A percentile compares a stretch with the other conserved stretches of the same genome.
Evolutionary conservation across 2,113 vertebrate species (phyloP).

Genomic region (Lampris megalopsis): DNA sequence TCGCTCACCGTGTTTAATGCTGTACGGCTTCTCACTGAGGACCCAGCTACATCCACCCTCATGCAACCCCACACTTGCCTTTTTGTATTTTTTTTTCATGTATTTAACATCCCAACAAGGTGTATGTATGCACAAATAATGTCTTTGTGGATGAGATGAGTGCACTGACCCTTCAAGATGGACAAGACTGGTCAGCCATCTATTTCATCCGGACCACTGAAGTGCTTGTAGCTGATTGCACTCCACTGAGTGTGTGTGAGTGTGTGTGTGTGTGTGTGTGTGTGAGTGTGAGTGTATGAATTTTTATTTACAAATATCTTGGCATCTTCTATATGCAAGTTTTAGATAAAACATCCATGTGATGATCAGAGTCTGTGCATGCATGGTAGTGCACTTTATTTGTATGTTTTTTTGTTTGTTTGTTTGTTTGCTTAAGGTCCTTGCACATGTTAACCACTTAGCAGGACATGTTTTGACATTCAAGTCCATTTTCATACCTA

Average conservation of each 20-base stretch:
- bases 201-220: slow-evolving; percentile 38
- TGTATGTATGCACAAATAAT: slow-evolving; percentile 39
- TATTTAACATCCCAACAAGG: background rate
- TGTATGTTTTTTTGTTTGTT: too few relatives aligned
- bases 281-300: slow-evolving; percentile 5
- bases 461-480: too few relatives aligned
- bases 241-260: background rate
- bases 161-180: slow-evolving; percentile 41
- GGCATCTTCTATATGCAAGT: too few relatives aligned
- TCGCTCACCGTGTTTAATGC: too few relatives aligned
- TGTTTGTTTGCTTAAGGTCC: too few relatives aligned
- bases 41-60: background rate
- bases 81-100: slow-evolving; percentile 24
- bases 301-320: too few relatives aligned
- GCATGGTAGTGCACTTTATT: background rate
- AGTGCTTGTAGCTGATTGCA: slow-evolving; percentile 63
- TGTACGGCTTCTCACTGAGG: too few relatives aligned
- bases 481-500: too few relatives aligned
- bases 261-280: slow-evolving; percentile 6
- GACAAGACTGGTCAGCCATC: slow-evolving; percentile 50
- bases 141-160: slow-evolving; percentile 45
- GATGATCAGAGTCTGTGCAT: slow-evolving; percentile 35
- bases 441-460: background rate
- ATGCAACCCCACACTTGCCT: slow-evolving; percentile 34
- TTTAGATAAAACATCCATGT: slow-evolving; percentile 17